Evolutionary conservation across 2,797 vertebrate genomes (phyloP).

Genomic region (Gephyroberyx darwinii): DNA sequence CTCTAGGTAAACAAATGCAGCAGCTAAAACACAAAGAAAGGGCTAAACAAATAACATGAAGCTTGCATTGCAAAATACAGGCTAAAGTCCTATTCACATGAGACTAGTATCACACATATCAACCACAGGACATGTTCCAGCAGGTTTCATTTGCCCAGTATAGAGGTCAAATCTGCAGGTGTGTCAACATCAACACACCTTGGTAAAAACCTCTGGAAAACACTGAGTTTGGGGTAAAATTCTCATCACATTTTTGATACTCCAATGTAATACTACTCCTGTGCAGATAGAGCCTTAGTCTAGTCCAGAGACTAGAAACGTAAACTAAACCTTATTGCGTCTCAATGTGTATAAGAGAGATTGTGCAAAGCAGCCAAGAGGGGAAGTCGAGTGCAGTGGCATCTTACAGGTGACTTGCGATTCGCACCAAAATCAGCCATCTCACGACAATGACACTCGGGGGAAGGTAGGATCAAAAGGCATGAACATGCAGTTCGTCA

Average conservation of each 20-base stretch:
- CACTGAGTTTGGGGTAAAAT: neutral
- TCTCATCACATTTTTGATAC: neutral
- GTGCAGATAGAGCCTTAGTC: slow-evolving; percentile 7
- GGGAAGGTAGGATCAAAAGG: neutral
- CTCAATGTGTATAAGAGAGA: neutral
- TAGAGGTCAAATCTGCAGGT: neutral
- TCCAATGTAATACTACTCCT: neutral
- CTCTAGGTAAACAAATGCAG: neutral
- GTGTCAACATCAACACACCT: neutral
- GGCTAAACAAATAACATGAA: neutral
- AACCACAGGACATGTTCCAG: too few species aligned
- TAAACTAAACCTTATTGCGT: neutral
- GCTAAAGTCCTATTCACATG: slow-evolving; percentile 9
- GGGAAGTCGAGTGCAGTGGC: neutral
- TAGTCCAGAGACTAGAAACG: slow-evolving; percentile 8
- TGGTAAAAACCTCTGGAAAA: neutral
- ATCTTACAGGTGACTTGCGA: slow-evolving; percentile 1
- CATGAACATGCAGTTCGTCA: slow-evolving; percentile 40
- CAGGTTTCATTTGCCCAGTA: neutral
- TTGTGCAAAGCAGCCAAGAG: slow-evolving; percentile 24
- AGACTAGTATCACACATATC: neutral
- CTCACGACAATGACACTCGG: neutral
- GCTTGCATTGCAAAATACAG: slow-evolving; percentile 19
- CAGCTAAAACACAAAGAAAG: neutral
- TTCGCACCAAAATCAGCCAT: neutral